Evolutionary conservation across 2,797 vertebrate species (phyloP).

Genomic region (Periparus ater): DNA sequence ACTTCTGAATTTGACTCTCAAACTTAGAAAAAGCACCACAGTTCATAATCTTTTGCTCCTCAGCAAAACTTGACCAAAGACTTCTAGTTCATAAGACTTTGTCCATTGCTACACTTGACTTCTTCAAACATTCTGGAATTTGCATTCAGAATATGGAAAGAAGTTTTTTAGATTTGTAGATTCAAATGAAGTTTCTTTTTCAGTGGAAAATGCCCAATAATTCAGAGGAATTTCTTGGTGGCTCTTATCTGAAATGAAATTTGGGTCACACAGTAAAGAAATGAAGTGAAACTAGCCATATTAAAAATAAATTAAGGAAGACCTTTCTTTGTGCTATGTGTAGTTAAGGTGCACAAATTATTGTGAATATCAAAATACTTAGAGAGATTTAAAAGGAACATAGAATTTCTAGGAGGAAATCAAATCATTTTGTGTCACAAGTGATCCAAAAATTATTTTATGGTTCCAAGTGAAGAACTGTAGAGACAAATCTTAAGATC

Average conservation of each 20-base stretch:
- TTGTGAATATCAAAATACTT: background rate
- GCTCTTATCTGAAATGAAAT: background rate
- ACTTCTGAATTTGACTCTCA: rapidly evolving
- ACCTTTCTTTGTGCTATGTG: background rate
- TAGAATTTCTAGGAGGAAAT: background rate
- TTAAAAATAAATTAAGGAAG: background rate
- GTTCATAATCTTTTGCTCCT: background rate
- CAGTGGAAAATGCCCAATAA: background rate
- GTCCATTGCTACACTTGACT: background rate
- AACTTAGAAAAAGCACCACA: background rate
- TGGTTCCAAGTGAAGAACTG: background rate
- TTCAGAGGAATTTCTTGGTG: background rate
- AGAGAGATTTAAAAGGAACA: background rate
- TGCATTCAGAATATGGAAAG: background rate
- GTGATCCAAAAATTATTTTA: background rate
- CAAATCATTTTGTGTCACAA: background rate
- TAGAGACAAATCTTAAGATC: background rate
- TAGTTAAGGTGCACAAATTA: background rate
- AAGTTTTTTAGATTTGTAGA: background rate
- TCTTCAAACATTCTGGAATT: background rate
- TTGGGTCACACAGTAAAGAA: background rate
- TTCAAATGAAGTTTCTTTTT: background rate
- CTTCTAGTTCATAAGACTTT: background rate
- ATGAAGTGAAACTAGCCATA: background rate
- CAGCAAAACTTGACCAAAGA: background rate